Percentiles rank a stretch among this genome's conserved stretches.
Evolutionary conservation across 2,888 invertebrate species (phyloP).

Genomic region (Phengaris arion): DNA sequence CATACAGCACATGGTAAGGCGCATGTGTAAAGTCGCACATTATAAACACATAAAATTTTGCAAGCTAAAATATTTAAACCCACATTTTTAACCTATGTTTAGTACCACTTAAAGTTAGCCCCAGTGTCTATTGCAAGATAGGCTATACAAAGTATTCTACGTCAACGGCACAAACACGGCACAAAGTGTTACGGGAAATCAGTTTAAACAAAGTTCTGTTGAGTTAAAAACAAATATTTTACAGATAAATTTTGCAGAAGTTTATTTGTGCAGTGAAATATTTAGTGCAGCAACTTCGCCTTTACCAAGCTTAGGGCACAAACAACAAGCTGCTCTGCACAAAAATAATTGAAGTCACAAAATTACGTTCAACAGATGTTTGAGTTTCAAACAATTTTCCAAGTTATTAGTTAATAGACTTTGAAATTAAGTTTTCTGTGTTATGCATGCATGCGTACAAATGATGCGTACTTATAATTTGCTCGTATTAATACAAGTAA

Average conservation of each 20-base stretch:
- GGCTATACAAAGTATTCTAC: neutral
- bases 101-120: too few relatives aligned
- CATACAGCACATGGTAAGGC: too few relatives aligned
- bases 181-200: constrained; percentile 12
- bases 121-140: too few relatives aligned
- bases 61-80: too few relatives aligned
- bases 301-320: neutral
- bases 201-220: constrained; percentile 15
- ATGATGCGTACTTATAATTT: too few relatives aligned
- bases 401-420: neutral
- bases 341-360: constrained; percentile 13
- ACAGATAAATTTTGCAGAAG: constrained; percentile 19
- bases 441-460: too few relatives aligned
- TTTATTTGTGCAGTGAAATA: constrained; percentile 25
- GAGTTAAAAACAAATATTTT: constrained; percentile 14
- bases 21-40: too few relatives aligned
- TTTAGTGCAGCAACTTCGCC: constrained; percentile 25
- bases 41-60: too few relatives aligned
- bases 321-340: constrained; percentile 12
- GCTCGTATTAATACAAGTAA: too few relatives aligned
- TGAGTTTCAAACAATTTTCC: neutral
- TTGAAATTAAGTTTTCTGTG: too few relatives aligned
- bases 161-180: neutral
- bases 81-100: too few relatives aligned
- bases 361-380: neutral